Percentiles rank a stretch among this genome's conserved stretches.
phyloP scores from a whole-genome alignment of 2,797 vertebrate genomes.

The Serranus cabrilla region DNA sequence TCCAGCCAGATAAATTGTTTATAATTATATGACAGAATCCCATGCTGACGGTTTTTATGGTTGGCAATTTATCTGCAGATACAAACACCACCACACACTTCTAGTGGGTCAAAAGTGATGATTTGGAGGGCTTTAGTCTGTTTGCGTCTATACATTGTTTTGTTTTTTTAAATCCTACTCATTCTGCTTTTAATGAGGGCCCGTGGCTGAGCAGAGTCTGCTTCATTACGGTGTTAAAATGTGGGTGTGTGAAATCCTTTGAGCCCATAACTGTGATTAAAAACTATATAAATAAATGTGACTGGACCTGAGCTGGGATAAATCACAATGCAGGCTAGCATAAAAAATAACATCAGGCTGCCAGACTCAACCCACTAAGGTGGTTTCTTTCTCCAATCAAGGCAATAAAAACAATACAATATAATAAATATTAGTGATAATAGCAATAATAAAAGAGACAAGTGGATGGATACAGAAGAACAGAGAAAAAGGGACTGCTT shows the following conservation, averaged over 20 bases:
- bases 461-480: conserved; percentile 24
- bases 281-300: conserved; percentile 5
- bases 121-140: no score
- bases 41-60: not conserved
- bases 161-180: no score
- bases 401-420: not conserved
- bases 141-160: no score
- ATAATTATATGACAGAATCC: conserved; percentile 2
- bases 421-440: conserved; percentile 1
- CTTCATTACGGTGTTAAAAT: conserved; percentile 20
- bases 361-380: not conserved
- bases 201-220: not conserved
- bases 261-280: conserved; percentile 29
- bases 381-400: not conserved
- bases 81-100: no score
- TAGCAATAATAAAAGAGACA: conserved; percentile 12
- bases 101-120: no score
- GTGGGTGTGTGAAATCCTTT: conserved; percentile 6
- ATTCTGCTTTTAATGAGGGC: not conserved
- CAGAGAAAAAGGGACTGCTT: conserved; percentile 5
- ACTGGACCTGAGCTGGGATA: not conserved
- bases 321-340: conserved; percentile 3
- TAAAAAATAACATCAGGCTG: conserved; percentile 1
- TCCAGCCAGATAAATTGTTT: not conserved
- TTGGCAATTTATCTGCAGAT: no score